Base-by-base conservation (phyloP, 30 jellyfish, hydroid and myxozoan species). In the Pseudorhiza aurosa region DNA sequence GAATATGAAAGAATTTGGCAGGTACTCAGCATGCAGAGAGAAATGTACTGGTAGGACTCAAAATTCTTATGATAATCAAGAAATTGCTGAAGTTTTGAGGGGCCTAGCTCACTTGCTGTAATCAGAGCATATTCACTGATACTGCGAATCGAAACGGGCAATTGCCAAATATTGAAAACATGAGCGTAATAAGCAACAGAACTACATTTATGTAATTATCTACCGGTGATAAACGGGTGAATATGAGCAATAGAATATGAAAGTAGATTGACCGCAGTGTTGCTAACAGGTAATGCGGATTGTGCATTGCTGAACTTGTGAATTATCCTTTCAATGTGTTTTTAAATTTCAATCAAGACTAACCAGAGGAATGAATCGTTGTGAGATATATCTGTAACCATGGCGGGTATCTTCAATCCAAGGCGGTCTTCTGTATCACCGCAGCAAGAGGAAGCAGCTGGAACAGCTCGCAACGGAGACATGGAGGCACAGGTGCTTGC, bases 391-490 rank as follows among this genome's bases (percentile, higher is more conserved):
- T 64, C 12, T 6, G 77, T 37, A 40, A 45, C 91, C 71, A 87
- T 87, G 96, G 89, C 96, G 55, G 84, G 92, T 51, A 59, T 87
- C 49, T 72, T 72, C 77, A 75, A 76, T 70, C 73, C 93, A 24
- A 58, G 93, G 83, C 79, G 96, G 74, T 63, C 96, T 12, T 87
- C 96, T 45, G 96, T 87, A 22, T 87, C 96, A 19, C 96, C 96
- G 59, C 95, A 82, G 84, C 86, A 84, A 50, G 87, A 84, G 29
- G 72, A 80, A 56, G 83, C 82, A 80, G 81, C 91, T 64, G 91
- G 91, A 42, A 12, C 82, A 63, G 57, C 80, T 46, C 82, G 58
- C 64, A 80, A 80, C 56, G 91, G 91, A 49, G 73, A 63, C 57
- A 32, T 59, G 42, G 77, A 80, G 36, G 55, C 84, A 80, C 91